These are phyloP conservation scores for Pterocles orientalis DNA, from an alignment of 2,113 vertebrate species.

Conservation along the genomic window DNA sequence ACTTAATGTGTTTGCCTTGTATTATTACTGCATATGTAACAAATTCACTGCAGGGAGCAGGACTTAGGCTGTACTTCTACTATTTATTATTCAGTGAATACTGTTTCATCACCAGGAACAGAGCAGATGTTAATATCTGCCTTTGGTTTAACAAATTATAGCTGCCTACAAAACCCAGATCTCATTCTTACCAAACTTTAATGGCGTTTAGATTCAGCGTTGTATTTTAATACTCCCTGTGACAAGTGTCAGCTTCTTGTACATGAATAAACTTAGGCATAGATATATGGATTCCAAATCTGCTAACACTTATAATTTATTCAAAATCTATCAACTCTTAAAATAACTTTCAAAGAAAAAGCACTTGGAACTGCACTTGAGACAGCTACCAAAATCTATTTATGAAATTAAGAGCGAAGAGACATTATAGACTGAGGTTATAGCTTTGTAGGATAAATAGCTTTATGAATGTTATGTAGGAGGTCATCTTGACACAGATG, in stretches of 20 bases:
- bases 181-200: not conserved
- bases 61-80: not conserved
- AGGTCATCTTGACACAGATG: conserved; percentile 24
- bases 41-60: not conserved
- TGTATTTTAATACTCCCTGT: not conserved
- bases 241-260: not conserved
- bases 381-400: conserved; percentile 34
- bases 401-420: conserved; percentile 50
- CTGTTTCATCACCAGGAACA: not conserved
- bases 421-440: conserved; percentile 5
- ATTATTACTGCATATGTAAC: not conserved
- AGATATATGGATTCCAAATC: not conserved
- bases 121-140: not conserved
- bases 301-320: not conserved
- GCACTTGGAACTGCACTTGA: not conserved
- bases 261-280: not conserved
- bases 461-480: not conserved
- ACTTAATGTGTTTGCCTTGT: not conserved
- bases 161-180: not conserved
- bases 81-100: not conserved
- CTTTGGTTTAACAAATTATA: not conserved
- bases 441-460: conserved; percentile 14
- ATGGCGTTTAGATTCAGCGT: not conserved
- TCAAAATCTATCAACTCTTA: not conserved
- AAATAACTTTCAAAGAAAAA: not conserved